A percentile compares a stretch with the other conserved stretches of the same genome.
phyloP scores from a whole-genome alignment of 1,140 invertebrate genomes.

The Stenopsyche tienmushanensis region DNA sequence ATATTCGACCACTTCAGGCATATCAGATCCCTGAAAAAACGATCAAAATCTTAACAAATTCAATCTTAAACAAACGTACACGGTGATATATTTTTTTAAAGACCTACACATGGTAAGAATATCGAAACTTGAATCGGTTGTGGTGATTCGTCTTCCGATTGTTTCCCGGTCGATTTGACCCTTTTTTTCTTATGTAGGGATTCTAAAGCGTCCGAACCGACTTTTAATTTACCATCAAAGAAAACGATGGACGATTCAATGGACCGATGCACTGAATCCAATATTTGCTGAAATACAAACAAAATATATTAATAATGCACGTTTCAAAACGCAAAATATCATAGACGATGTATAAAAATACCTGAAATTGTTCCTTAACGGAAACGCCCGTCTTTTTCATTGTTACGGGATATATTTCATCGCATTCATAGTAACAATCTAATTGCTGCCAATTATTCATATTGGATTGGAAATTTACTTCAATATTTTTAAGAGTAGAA shows the following conservation, averaged over 20 bases:
- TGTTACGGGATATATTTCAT: conserved; percentile 64
- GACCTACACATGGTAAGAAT: conserved; percentile 69
- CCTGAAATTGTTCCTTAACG: conserved; percentile 67
- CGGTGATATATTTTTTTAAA: too few species aligned
- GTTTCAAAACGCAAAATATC: background rate
- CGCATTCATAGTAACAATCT: conserved; percentile 69
- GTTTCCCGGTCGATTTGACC: conserved; percentile 50
- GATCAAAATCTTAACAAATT: too few species aligned
- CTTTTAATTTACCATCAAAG: conserved; percentile 62
- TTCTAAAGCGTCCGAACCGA: conserved; percentile 57
- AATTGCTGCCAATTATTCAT: conserved; percentile 67
- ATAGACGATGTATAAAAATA: conserved; percentile 44
- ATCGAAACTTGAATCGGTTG: conserved; percentile 56
- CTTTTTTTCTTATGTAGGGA: conserved; percentile 59
- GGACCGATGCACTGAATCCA: conserved; percentile 57
- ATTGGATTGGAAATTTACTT: conserved; percentile 66
- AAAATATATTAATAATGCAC: too few species aligned
- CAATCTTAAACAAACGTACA: too few species aligned
- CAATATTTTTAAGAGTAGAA: conserved; percentile 55
- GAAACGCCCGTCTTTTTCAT: conserved; percentile 58
- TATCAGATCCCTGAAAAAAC: conserved; percentile 49
- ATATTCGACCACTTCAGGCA: conserved; percentile 55
- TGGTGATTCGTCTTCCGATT: conserved; percentile 46
- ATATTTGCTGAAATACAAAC: conserved; percentile 57
- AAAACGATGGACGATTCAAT: conserved; percentile 62